Evolutionary conservation across 2,797 vertebrate species (phyloP).

Genomic region (Craterocephalus amniculus): DNA sequence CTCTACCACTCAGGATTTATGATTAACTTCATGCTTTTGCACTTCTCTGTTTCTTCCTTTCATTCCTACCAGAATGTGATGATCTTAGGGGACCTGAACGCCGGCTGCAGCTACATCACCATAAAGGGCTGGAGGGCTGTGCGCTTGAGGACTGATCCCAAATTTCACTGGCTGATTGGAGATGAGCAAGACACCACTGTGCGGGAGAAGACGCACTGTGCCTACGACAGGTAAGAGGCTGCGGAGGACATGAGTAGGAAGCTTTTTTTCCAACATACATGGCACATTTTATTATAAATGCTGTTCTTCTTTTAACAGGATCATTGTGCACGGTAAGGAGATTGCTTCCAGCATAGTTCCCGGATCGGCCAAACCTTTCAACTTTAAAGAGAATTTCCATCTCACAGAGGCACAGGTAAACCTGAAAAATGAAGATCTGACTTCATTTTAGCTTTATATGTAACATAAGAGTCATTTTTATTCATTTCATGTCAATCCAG

Average conservation of each 20-base stretch:
- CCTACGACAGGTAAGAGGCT: slow-evolving; percentile 85
- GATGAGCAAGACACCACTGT: slow-evolving; percentile 88
- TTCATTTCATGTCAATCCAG: slow-evolving; percentile 57
- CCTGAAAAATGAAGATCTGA: background rate
- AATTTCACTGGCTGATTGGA: slow-evolving; percentile 85
- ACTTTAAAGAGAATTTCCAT: slow-evolving; percentile 83
- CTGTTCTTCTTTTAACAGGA: slow-evolving; percentile 67
- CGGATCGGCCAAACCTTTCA: slow-evolving; percentile 84
- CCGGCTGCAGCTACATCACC: slow-evolving; percentile 85
- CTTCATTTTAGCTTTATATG: background rate
- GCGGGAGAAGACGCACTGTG: slow-evolving; percentile 82
- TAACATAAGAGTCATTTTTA: background rate
- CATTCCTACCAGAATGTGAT: slow-evolving; percentile 81
- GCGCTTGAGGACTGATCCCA: slow-evolving; percentile 78
- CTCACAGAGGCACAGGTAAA: slow-evolving; percentile 85
- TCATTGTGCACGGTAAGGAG: slow-evolving; percentile 84
- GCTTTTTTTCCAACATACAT: no score
- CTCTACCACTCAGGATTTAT: background rate
- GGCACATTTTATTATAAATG: background rate
- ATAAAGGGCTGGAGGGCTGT: slow-evolving; percentile 79
- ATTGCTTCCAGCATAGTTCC: slow-evolving; percentile 80
- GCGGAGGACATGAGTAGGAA: background rate
- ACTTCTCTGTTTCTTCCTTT: slow-evolving; percentile 26
- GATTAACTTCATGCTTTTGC: background rate
- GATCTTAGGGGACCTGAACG: slow-evolving; percentile 88